Evolutionary conservation across 2,888 invertebrate species (phyloP), one percentile per base, ranked within the genome.

Genomic region (Troilus luridus): DNA sequence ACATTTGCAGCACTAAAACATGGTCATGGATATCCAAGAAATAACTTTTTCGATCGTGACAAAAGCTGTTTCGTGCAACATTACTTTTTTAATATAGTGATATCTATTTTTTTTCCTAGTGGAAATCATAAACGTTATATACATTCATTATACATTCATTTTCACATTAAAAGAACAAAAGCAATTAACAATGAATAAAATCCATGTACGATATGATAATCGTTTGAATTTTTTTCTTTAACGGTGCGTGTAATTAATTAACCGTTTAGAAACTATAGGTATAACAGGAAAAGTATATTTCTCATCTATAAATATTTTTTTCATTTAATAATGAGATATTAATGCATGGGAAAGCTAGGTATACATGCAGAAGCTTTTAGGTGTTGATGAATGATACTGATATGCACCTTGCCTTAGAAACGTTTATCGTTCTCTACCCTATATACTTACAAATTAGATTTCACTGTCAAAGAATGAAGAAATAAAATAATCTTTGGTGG

Each of bases 81-180:
- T 62, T 62, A 1, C 21, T 64, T 64, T 0, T 64, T 64, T 24
- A 3, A 9, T 64, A 64, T 6, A 11, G 7, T 64, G n/a, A 24
- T 64, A 2, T 8, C 7, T n/a, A 24, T 64, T 64, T 9, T 24
- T n/a, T 5, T n/a, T 64, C 10, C n/a, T 62, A 59, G 7, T 59
- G 21, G 8, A 67, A 12, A 9, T 67, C 12, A 14, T 67, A 27
- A 67, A 24, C 67, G 67, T 67, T 24, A 24, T 67, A n/a, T 8
- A 64, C 41, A 67, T 67, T 67, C 41, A 67, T 67, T 67, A 67
- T 67, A 67, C 12, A 67, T 67, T 67, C 67, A 27, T 67, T 67
- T 67, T 67, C 67, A n/a, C 67, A 67, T 67, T 67, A 24, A 67
- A 67, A 67, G 67, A 67, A 67, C 67, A 67, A 67, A 67, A 67